Base-by-base conservation (phyloP, 2,888 invertebrate species). In the Fragum fragum region DNA sequence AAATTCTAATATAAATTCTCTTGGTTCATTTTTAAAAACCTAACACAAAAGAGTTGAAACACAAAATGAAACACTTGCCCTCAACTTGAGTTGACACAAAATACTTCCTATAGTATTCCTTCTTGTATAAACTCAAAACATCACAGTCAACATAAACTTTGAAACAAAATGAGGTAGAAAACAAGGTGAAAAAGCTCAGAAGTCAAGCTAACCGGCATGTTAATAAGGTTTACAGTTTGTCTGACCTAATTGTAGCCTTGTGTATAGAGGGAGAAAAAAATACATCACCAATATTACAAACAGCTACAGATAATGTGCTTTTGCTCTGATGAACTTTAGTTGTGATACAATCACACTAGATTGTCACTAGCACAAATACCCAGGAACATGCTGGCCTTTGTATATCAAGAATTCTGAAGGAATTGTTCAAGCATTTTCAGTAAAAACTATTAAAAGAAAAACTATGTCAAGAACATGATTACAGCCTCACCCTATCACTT, bases 191-290 rank as follows among this genome's bases (percentile, higher is more conserved):
- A 36, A 36, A 53, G 71, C 23, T 71, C 57, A 71, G 61, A 61
- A 29, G 61, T 29, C 28, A 55, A 42, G 32, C 32, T 52, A 55
- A 23, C 63, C 39, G 14, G 14, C 36, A 74, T 52, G 55, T 74
- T 66, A 66, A 73, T 63, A 53, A 68, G 68, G 53, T 28, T 68
- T 47, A 29, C 47, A 23, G 66, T 52, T 55, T 36, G 21, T 66
- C 66, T 74, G 74, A 74, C 74, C 74, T 66, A 52, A 74, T 66
- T 73, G 73, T 66, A 29, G 47, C 29, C 66, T 61, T 29, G 47
- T 52, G 63, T 74, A 42, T 73, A n/a, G 42, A 59, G 59, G 53
- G 66, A 39, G 66, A 63, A 61, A 36, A 52, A 73, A 73, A 73
- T 63, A 73, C 73, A 73, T 73, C 63, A 63, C 71, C 55, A 36